Conservation (phyloP, 2,113 vertebrate genomes). For the Carassius auratus region DNA sequence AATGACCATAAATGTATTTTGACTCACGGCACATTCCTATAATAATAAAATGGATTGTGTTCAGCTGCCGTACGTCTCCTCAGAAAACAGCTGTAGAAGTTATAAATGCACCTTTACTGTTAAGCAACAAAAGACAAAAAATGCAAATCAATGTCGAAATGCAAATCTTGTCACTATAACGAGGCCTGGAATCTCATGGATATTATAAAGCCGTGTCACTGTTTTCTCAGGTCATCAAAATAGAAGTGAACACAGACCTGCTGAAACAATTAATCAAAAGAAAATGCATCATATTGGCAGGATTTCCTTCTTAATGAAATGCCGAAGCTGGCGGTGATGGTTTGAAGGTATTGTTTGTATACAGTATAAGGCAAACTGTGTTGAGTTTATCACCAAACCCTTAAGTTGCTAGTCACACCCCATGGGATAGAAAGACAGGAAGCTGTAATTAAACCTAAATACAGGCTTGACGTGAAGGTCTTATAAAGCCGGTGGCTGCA, state of each 20-base stretch:
- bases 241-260: background rate
- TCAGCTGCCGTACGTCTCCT: background rate
- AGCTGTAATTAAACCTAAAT: constrained; percentile 39
- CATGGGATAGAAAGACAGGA: background rate
- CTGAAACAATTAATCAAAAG: constrained; percentile 8
- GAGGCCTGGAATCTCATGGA: constrained; percentile 18
- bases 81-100: background rate
- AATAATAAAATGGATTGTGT: background rate
- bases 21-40: background rate
- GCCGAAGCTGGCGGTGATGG: background rate
- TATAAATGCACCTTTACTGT: background rate
- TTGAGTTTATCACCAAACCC: constrained; percentile 8
- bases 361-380: background rate
- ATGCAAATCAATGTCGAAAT: background rate
- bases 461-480: constrained; percentile 6
- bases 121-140: background rate
- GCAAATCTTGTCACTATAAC: constrained; percentile 24
- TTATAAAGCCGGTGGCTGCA: background rate
- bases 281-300: background rate
- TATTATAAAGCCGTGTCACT: constrained; percentile 29
- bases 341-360: constrained; percentile 21
- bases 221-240: constrained; percentile 30
- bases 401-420: constrained; percentile 11
- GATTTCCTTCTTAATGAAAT: background rate
- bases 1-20: background rate